Base-by-base conservation (phyloP, 2,797 vertebrate species). In the Philypnodon macrostomus region DNA sequence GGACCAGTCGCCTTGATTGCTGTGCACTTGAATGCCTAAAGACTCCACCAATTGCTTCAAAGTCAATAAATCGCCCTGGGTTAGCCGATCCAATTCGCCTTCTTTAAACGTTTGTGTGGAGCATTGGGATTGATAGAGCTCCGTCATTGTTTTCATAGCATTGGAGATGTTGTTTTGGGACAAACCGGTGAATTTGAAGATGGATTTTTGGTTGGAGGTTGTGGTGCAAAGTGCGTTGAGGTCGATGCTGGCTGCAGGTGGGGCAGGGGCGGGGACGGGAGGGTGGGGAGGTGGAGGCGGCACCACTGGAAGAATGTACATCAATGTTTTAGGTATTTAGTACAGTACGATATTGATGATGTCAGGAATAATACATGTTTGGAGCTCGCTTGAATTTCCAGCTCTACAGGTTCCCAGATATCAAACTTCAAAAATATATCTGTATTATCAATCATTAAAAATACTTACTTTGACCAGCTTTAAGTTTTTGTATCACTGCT, bases 121-220 rank as follows among this genome's bases (percentile, higher is more conserved):
- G 49, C 77, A 84, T 37, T 78, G 72, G 6, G 7, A 14, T 9
- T 73, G 27, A 31, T 85, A 87, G 0, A 53, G 24, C 12, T n/a
- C 33, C 4, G 32, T 54, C 13, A 88, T n/a, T n/a, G 67, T 70
- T 13, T 6, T 14, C 55, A 16, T 73, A 14, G 82, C 83, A 4
- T 24, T 5, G 1, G 53, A 26, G 6, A 86, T 55, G 0, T 53
- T 4, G 1, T 63, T 2, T 34, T 5, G 27, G 7, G 12, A 11
- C 31, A 63, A 13, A 18, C 85, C 87, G 15, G 75, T 2, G 14
- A 88, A 16, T 7, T 53, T 15, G 63, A 86, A 84, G 37, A 37
- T 12, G 0, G 80, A 81, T 24, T 49, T 16, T 35, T 57, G 46
- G 18, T 17, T 36, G 3, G 33, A 27, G 6, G 40, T 24, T 32